A percentile compares a stretch with the other conserved stretches of the same genome.
Evolutionary conservation across 2,797 vertebrate genomes (phyloP).

Genomic region (Bradypodion ventrale): DNA sequence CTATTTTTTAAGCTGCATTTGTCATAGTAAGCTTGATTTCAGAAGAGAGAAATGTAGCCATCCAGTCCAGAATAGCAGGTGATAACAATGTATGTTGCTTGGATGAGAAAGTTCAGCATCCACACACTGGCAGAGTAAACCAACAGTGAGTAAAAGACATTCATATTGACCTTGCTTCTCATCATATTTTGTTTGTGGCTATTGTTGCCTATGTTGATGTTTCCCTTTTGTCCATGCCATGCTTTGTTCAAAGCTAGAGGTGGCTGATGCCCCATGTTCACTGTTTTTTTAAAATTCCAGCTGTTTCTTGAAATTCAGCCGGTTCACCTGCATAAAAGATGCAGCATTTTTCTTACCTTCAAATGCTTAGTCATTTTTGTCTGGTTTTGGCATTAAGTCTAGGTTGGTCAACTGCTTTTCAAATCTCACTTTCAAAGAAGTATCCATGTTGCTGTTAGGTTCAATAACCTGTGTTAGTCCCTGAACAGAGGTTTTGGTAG

Average conservation of each 20-base stretch:
- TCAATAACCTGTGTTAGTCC: not conserved
- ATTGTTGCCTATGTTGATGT: not conserved
- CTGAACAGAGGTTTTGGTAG: not conserved
- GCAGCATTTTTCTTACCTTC: not conserved
- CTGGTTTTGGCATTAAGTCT: not conserved
- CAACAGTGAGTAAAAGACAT: not conserved
- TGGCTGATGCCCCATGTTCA: rapidly evolving
- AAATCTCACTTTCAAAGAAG: slow-evolving; percentile 17
- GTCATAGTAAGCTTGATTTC: not conserved
- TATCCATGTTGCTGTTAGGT: slow-evolving; percentile 20
- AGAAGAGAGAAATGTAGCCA: slow-evolving; percentile 7
- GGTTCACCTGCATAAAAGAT: not conserved
- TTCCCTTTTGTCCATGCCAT: not conserved
- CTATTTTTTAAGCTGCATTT: slow-evolving; percentile 31
- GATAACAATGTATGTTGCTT: not conserved
- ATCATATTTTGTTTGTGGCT: not conserved
- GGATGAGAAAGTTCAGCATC: slow-evolving; percentile 8
- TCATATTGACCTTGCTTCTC: slow-evolving; percentile 13
- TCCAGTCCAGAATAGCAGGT: not conserved
- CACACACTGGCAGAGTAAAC: not conserved
- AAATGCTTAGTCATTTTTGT: slow-evolving; percentile 10
- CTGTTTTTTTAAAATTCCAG: too few species aligned
- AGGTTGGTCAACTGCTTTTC: slow-evolving; percentile 18
- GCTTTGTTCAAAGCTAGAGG: not conserved
- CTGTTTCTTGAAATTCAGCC: slow-evolving; percentile 16